Base-by-base conservation (phyloP, 1,140 invertebrate genomes). In the Bombus confusus region DNA sequence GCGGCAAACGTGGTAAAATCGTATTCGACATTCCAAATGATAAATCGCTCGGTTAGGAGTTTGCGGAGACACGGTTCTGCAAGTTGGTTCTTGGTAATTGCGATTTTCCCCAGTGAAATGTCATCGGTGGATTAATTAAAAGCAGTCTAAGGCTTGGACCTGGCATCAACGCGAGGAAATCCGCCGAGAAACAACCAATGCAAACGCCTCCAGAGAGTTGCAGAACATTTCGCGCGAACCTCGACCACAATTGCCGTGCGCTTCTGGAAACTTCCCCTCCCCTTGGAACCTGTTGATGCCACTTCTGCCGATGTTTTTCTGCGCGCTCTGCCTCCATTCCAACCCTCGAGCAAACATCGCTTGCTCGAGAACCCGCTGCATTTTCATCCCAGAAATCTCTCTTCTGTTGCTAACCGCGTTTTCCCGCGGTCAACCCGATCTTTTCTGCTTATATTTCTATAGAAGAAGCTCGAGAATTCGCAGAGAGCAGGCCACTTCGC, bases 221-320 rank as follows among this genome's bases (percentile, higher is more conserved):
- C 47, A 59, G 62, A 83, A 83, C 52, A 71, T 83, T 83, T 77
- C 64, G 12, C 59, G 73, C 37, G 64, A 37, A 31, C 15, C 18
- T 28, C 31, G 52, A 62, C 80, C 80, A 59, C 80, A 71, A 81
- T 83, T 76, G 72, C 68, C 28, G 25, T 13, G 28, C 15, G 64
- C 31, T 71, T 39, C 52, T 64, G 25, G 41, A 76, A 80, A 76
- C 47, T 71, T 86, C 39, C 39, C 41, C 15, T 52, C 0, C 64
- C 28, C 28, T 52, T 2, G 47, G 39, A 83, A 86, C 85, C 80
- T 86, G 85, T 86, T 86, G 85, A 83, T 86, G 80, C 84, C 64
- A 39, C 71, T 83, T 83, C 73, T 64, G 28, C 9, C 68, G 37
- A 62, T 62, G 75, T 85, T 85, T 85, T 79, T 71, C n/a, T 13